phyloP scores from a whole-genome alignment of 2,113 vertebrate genomes.

The Thomomys bottae region DNA sequence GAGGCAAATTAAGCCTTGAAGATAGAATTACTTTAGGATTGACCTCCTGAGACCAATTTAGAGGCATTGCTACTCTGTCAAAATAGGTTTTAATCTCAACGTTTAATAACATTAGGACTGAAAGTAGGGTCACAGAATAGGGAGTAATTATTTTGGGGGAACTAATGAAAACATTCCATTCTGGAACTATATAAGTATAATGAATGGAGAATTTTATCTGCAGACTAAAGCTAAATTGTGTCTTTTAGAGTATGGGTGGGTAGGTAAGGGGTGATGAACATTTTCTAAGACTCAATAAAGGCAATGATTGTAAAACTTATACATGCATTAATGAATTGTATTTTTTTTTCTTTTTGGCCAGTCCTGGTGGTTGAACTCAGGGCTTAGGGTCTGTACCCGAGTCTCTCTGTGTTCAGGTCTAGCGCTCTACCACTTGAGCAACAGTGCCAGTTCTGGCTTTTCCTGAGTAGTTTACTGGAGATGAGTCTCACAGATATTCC shows the following conservation, averaged over 20 bases:
- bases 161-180: neutral
- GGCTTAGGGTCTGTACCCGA: too few relatives aligned
- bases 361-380: too few relatives aligned
- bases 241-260: too few relatives aligned
- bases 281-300: neutral
- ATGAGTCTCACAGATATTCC: too few relatives aligned
- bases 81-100: slow-evolving; percentile 18
- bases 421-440: too few relatives aligned
- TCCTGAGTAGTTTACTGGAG: too few relatives aligned
- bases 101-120: neutral
- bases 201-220: neutral
- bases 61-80: neutral
- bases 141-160: neutral
- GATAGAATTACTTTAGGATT: slow-evolving; percentile 4
- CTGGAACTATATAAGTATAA: neutral
- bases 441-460: too few relatives aligned
- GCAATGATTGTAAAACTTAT: neutral
- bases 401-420: too few relatives aligned
- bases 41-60: neutral
- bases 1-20: slow-evolving; percentile 1
- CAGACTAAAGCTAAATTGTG: neutral
- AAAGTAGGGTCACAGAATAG: neutral
- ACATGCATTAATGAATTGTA: neutral
- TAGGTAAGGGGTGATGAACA: too few relatives aligned
- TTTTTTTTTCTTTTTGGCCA: too few relatives aligned